These are phyloP conservation scores for Cataglyphis albicans DNA, from an alignment of 2,888 invertebrate genomes.

Conservation along the genomic window DNA sequence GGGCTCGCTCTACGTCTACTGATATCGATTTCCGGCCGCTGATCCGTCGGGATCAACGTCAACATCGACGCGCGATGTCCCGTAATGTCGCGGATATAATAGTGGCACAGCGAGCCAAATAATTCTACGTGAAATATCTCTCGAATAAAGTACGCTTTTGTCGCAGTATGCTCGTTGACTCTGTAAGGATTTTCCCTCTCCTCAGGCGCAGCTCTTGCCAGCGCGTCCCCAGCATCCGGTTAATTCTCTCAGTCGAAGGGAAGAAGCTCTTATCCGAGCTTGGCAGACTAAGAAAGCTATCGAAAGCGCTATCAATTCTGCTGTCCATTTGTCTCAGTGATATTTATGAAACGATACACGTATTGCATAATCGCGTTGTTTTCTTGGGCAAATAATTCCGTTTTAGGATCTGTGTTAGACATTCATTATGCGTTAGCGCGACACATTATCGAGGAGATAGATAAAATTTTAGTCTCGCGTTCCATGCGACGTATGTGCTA, in stretches of 20 bases:
- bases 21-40: background rate
- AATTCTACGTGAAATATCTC: constrained; percentile 38
- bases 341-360: constrained; percentile 46
- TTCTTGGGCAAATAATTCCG: constrained; percentile 30
- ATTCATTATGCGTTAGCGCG: constrained; percentile 8
- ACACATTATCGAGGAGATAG: constrained; percentile 13
- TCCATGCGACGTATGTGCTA: background rate
- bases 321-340: constrained; percentile 14
- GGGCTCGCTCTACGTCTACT: constrained; percentile 66
- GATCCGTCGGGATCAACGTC: background rate
- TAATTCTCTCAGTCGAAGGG: constrained; percentile 18
- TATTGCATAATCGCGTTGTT: constrained; percentile 39
- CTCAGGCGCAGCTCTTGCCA: background rate
- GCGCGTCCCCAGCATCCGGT: background rate
- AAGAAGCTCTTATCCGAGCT: constrained; percentile 14
- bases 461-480: constrained; percentile 19
- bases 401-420: background rate
- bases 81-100: too few relatives aligned
- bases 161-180: constrained; percentile 45
- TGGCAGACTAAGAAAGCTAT: constrained; percentile 34
- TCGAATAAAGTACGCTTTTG: constrained; percentile 58
- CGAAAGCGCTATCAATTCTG: constrained; percentile 38
- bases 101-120: constrained; percentile 29
- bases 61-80: background rate
- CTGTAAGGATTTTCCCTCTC: background rate